Percentiles rank a stretch among this genome's conserved stretches.
phyloP scores from a whole-genome alignment of 2,113 vertebrate genomes.

The Aegithalos caudatus region DNA sequence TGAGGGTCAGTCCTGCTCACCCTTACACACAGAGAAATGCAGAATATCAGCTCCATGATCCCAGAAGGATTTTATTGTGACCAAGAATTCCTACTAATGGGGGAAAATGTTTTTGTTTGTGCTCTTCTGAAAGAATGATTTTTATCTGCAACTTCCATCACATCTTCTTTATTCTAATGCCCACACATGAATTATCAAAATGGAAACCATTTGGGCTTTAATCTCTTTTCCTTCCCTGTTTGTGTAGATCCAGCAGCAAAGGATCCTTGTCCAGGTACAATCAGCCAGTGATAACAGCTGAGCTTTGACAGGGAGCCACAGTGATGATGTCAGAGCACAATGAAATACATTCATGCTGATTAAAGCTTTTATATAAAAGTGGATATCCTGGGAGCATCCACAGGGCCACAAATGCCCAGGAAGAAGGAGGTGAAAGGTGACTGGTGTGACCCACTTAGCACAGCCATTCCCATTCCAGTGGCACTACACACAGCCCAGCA shows the following conservation, averaged over 20 bases:
- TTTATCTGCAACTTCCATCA: neutral
- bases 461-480: neutral
- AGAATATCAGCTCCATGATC: neutral
- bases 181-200: neutral
- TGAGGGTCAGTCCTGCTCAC: neutral
- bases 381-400: neutral
- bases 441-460: neutral
- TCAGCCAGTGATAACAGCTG: neutral
- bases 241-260: neutral
- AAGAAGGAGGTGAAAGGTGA: neutral
- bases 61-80: neutral
- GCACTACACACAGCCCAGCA: neutral
- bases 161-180: neutral
- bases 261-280: neutral
- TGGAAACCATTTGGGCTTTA: neutral
- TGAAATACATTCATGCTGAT: fast-evolving
- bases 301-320: neutral
- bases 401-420: neutral
- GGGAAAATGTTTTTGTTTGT: neutral
- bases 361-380: fast-evolving
- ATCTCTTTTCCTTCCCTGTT: neutral
- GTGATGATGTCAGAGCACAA: neutral
- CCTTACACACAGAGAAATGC: neutral
- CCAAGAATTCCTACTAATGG: neutral
- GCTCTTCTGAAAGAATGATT: neutral